Evolutionary conservation across 1,140 invertebrate species (phyloP).

Genomic region (Adelges cooleyi): DNA sequence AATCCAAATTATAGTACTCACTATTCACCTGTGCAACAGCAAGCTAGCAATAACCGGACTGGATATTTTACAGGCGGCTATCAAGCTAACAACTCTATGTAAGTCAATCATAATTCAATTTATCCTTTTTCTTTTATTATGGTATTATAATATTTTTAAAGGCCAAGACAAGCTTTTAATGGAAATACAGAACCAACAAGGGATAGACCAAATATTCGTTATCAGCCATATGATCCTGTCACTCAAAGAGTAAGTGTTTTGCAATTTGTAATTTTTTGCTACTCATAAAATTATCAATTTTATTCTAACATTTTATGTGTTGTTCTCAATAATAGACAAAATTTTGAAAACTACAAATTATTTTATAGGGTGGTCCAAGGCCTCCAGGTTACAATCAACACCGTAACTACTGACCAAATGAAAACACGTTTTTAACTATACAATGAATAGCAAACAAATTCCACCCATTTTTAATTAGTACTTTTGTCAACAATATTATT

Average conservation of each 20-base stretch:
- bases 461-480: too few relatives aligned
- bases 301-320: too few relatives aligned
- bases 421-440: too few relatives aligned
- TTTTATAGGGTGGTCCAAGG: constrained; percentile 25
- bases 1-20: constrained; percentile 8
- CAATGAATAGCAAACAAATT: too few relatives aligned
- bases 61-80: constrained; percentile 2
- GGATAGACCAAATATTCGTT: background rate
- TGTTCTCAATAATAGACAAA: too few relatives aligned
- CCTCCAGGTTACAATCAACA: constrained; percentile 21
- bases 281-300: too few relatives aligned
- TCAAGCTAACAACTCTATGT: constrained; percentile 4
- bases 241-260: constrained; percentile 21
- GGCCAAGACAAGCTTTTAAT: background rate
- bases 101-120: background rate
- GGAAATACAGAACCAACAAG: background rate
- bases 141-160: background rate
- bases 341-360: background rate
- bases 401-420: background rate
- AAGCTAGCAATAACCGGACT: background rate
- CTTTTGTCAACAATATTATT: too few relatives aligned
- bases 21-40: background rate
- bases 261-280: too few relatives aligned
- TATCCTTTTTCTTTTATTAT: background rate
- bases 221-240: constrained; percentile 17